Percentiles rank a stretch among this genome's conserved stretches.
Evolutionary conservation across 1,140 invertebrate species (phyloP).

Genomic region (Drosophila auraria): DNA sequence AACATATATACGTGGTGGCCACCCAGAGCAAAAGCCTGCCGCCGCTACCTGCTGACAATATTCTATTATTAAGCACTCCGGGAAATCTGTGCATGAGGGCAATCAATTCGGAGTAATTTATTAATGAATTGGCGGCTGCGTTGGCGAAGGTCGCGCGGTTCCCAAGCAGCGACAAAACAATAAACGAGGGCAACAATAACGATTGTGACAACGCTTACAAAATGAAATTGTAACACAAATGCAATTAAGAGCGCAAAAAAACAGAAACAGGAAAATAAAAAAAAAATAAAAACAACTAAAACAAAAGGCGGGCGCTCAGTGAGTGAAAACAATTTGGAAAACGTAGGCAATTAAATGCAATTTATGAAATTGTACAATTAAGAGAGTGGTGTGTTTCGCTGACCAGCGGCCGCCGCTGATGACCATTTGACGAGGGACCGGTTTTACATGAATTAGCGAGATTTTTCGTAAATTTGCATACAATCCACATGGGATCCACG

Average conservation of each 20-base stretch:
- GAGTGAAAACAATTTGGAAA: constrained; percentile 57
- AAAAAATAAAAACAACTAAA: constrained; percentile 52
- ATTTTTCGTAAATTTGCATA: constrained; percentile 25
- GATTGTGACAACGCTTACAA: constrained; percentile 58
- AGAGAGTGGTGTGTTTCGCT: constrained; percentile 26
- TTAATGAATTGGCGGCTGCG: constrained; percentile 62
- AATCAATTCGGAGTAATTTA: constrained; percentile 54
- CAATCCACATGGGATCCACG: constrained; percentile 11
- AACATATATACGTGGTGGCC: constrained; percentile 3
- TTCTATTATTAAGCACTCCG: constrained; percentile 10
- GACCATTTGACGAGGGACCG: constrained; percentile 37
- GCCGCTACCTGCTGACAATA: neutral
- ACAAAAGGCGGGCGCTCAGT: constrained; percentile 39
- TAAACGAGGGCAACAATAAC: constrained; percentile 24
- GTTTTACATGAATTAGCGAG: constrained; percentile 6
- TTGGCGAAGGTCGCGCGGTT: constrained; percentile 52
- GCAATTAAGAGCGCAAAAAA: constrained; percentile 65
- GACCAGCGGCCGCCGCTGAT: constrained; percentile 37
- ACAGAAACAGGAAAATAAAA: constrained; percentile 37
- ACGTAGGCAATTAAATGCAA: constrained; percentile 74
- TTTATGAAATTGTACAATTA: constrained; percentile 82
- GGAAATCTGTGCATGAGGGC: constrained; percentile 29
- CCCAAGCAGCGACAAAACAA: constrained; percentile 9
- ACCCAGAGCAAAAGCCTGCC: neutral
- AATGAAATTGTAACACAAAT: constrained; percentile 75